phyloP scores from a whole-genome alignment of 1,140 invertebrate genomes.

The Drosophila pseudoananassae region DNA sequence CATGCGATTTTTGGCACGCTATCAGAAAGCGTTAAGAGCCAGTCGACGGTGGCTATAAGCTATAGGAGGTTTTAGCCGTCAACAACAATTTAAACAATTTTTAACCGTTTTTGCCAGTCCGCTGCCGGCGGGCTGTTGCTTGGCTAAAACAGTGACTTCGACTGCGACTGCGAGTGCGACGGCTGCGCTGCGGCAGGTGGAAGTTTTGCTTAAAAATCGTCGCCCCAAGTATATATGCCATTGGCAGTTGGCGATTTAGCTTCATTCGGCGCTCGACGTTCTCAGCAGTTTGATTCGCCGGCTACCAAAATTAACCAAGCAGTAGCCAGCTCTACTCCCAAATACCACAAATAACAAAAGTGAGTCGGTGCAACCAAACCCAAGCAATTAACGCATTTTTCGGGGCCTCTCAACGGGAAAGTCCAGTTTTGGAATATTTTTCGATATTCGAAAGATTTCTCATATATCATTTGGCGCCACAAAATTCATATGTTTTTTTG shows the following conservation, averaged over 20 bases:
- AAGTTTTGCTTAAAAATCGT: conserved; percentile 60
- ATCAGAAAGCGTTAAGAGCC: conserved; percentile 44
- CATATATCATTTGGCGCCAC: too few species aligned
- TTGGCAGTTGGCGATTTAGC: conserved; percentile 70
- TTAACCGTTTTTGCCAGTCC: conserved; percentile 50
- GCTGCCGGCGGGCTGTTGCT: conserved; percentile 23
- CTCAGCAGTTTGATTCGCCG: conserved; percentile 53
- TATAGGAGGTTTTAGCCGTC: conserved; percentile 34
- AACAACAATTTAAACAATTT: conserved; percentile 70
- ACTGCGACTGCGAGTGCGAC: conserved; percentile 11
- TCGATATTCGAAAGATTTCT: neutral
- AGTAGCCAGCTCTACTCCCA: neutral
- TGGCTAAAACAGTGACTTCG: conserved; percentile 1
- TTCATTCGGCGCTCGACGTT: conserved; percentile 78
- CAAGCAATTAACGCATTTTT: conserved; percentile 17
- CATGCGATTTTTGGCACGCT: conserved; percentile 62
- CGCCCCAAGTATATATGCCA: conserved; percentile 68
- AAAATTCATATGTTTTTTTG: neutral
- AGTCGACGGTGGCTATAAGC: conserved; percentile 10
- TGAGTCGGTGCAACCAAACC: conserved; percentile 24
- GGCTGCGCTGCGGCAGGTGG: conserved; percentile 37
- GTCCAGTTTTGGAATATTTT: conserved; percentile 22
- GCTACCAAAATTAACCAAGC: conserved; percentile 15
- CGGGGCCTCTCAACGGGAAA: conserved; percentile 19
- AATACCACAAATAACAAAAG: conserved; percentile 6